Evolutionary conservation across 2,888 invertebrate species (phyloP), one percentile per base, ranked within the genome.

Genomic region (Eubasilissa splendida): DNA sequence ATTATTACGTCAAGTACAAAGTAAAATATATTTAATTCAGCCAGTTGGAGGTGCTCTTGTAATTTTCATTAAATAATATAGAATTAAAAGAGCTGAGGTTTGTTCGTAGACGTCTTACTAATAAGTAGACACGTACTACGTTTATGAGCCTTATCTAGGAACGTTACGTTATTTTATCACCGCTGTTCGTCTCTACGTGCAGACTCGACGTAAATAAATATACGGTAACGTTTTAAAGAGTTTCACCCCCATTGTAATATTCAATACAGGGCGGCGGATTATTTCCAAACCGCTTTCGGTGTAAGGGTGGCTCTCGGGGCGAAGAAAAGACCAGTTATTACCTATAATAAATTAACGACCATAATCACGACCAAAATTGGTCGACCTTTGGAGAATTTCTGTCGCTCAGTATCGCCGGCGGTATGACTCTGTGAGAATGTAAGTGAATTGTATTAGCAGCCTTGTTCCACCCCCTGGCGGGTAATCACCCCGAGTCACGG

Each of bases 361-460:
- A 14, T 68, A 68, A 68, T 68, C 68, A 68, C 68, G 14, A n/a
- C 68, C 50, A 14, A 14, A 68, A 68, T 33, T 68, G 68, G 52
- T n/a, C 68, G 68, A 68, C 68, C 68, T 68, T 68, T 68, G 68
- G 42, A 50, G 50, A 50, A 68, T 68, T 68, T 68, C 68, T 68
- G 68, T 68, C 68, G 68, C 50, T 68, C 42, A 50, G 50, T 52
- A 11, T 5, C 4, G 42, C 4, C 42, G 4, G 22, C 52, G 14
- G 70, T 70, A 50, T 53, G 70, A 70, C 70, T 53, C 53, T 70
- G 73, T 76, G 50, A 63, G 66, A 77, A 66, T 56, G 50, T 77
- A 73, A 77, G 68, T 77, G 77, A 77, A 77, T 77, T 77, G 77
- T 77, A 77, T 77, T 77, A 77, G 68, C 77, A 68, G 66, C 33